Conservation (phyloP, 1,140 invertebrate species). For the Penaeus indicus region DNA sequence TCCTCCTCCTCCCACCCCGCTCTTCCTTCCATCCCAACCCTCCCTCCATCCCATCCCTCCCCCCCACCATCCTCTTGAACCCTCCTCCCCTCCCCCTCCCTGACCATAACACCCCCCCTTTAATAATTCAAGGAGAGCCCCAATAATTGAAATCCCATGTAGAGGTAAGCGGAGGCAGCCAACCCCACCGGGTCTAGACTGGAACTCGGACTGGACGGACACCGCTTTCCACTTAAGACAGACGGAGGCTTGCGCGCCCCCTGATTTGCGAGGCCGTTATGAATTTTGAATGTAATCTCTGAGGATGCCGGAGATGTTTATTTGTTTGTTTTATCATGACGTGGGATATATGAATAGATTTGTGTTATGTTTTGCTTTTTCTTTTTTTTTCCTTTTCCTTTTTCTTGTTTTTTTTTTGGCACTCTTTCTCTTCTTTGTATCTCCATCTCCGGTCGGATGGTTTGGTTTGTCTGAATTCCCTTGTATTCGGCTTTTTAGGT, state of each 20-base stretch:
- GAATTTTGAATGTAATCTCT: conserved; percentile 51
- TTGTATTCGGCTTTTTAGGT: no score
- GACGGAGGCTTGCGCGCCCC: neutral
- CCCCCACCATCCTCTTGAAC: no score
- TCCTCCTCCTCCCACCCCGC: no score
- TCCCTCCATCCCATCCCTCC: no score
- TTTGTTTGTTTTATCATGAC: conserved; percentile 26
- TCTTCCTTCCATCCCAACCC: neutral
- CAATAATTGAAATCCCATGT: conserved; percentile 61
- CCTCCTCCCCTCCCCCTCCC: neutral
- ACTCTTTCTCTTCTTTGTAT: no score
- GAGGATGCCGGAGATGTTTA: conserved; percentile 9
- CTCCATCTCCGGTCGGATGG: no score
- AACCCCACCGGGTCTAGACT: conserved; percentile 24
- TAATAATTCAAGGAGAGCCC: conserved; percentile 58
- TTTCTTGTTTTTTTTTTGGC: no score
- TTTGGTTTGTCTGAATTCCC: no score
- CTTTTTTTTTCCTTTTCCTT: no score
- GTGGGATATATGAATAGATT: neutral
- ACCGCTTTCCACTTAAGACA: conserved; percentile 60
- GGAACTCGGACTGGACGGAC: conserved; percentile 55
- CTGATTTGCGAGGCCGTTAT: conserved; percentile 51
- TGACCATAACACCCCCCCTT: conserved; percentile 58
- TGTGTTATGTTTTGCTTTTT: neutral
- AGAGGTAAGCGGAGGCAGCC: conserved; percentile 53